Percentiles rank a stretch among this genome's conserved stretches.
phyloP scores from a whole-genome alignment of 2,888 invertebrate species.

The Argynnis bischoffii region DNA sequence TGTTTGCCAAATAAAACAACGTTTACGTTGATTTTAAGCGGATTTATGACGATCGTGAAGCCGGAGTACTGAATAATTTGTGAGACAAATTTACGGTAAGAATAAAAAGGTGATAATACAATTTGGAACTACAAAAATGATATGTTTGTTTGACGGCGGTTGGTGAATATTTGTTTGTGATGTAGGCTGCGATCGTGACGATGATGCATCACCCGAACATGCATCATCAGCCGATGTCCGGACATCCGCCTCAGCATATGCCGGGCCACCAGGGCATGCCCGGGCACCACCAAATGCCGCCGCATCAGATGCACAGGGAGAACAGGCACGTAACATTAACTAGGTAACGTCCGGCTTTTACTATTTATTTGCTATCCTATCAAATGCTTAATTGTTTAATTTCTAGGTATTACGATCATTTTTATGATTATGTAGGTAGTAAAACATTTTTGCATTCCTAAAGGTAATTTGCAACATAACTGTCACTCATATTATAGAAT shows the following conservation, averaged over 20 bases:
- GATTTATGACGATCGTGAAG: constrained; percentile 68
- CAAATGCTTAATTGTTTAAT: constrained; percentile 6
- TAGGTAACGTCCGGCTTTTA: constrained; percentile 75
- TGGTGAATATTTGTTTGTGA: constrained; percentile 66
- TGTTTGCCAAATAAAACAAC: constrained; percentile 86
- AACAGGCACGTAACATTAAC: constrained; percentile 80
- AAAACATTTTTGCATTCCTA: constrained; percentile 23
- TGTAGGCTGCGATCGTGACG: constrained; percentile 62
- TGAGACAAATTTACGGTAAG: constrained; percentile 65
- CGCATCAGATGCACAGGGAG: constrained; percentile 86
- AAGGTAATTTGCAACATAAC: constrained; percentile 26
- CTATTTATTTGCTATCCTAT: constrained; percentile 52
- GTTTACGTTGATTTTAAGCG: constrained; percentile 66
- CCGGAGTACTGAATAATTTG: constrained; percentile 53
- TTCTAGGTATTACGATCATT: not conserved
- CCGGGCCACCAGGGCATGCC: constrained; percentile 73
- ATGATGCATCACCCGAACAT: constrained; percentile 83
- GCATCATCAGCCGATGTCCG: constrained; percentile 81
- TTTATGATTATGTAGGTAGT: constrained; percentile 1
- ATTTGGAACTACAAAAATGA: constrained; percentile 55
- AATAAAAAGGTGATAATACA: constrained; percentile 43
- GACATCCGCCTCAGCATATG: constrained; percentile 78
- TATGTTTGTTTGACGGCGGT: constrained; percentile 68
- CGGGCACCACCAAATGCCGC: constrained; percentile 83
- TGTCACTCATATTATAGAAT: constrained; percentile 16